phyloP scores from a whole-genome alignment of 1,140 invertebrate species.

The Scaptodrosophila lebanonensis region DNA sequence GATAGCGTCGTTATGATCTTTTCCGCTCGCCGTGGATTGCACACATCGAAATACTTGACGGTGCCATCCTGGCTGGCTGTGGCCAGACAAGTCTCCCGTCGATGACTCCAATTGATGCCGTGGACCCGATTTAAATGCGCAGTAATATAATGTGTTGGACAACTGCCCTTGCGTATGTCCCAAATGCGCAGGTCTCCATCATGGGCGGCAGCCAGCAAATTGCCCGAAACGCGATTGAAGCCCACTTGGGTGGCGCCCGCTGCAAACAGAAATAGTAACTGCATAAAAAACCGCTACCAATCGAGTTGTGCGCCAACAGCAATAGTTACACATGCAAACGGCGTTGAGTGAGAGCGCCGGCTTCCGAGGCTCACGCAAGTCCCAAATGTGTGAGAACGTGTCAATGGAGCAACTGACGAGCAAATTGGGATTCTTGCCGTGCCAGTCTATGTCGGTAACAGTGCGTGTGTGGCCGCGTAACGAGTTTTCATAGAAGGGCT shows the following conservation, averaged over 20 bases:
- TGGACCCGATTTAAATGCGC: constrained; percentile 96
- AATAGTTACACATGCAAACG: constrained; percentile 78
- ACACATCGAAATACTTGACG: constrained; percentile 96
- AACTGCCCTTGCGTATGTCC: constrained; percentile 93
- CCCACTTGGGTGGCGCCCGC: constrained; percentile 95
- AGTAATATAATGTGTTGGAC: constrained; percentile 93
- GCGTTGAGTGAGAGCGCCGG: constrained; percentile 89
- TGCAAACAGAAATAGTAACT: too few species aligned
- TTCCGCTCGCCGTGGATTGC: constrained; percentile 88
- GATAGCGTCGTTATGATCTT: constrained; percentile 89
- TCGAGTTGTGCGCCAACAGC: too few species aligned
- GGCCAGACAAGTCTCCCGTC: constrained; percentile 90
- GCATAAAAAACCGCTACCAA: too few species aligned
- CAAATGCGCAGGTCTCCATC: constrained; percentile 96
- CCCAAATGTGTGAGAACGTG: constrained; percentile 95
- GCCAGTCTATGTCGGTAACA: constrained; percentile 96
- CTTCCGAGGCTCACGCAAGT: constrained; percentile 89
- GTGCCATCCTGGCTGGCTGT: constrained; percentile 96
- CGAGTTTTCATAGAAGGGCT: constrained; percentile 84
- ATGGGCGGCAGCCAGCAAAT: constrained; percentile 94
- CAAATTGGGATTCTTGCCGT: constrained; percentile 90
- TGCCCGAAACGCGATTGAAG: constrained; percentile 91
- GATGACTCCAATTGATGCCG: constrained; percentile 95
- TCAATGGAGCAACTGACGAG: constrained; percentile 96
- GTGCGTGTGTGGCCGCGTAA: constrained; percentile 91